Evolutionary conservation across 1,140 invertebrate genomes (phyloP).

Genomic region (Gonioctena quinquepunctata): DNA sequence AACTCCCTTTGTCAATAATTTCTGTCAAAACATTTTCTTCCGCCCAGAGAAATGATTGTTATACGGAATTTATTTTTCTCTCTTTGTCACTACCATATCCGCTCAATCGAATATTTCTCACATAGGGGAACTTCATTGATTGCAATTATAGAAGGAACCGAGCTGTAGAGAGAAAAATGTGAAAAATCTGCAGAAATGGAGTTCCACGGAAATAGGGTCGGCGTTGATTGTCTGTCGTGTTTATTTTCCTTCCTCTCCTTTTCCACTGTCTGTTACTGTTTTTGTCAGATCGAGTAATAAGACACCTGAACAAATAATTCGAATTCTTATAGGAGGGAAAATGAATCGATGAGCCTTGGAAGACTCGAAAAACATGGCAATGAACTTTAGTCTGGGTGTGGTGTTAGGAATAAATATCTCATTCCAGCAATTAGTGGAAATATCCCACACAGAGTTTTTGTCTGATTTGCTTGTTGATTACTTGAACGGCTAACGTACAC

Average conservation of each 20-base stretch:
- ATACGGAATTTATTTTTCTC: background rate
- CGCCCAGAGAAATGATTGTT: background rate
- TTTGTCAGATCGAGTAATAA: conserved; percentile 15
- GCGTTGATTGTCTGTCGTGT: conserved; percentile 14
- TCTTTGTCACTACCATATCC: background rate
- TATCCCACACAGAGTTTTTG: too few species aligned
- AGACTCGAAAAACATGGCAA: too few species aligned
- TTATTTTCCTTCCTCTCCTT: conserved; percentile 2
- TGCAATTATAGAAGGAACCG: conserved; percentile 3
- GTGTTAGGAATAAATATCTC: too few species aligned
- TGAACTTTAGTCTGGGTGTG: too few species aligned
- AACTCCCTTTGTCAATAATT: too few species aligned
- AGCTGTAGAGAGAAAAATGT: background rate
- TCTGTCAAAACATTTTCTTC: background rate
- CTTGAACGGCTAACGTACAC: too few species aligned
- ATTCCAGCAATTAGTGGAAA: too few species aligned
- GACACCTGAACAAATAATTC: conserved; percentile 14
- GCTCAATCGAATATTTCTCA: background rate
- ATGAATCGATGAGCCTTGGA: background rate
- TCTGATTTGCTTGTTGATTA: too few species aligned
- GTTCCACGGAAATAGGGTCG: conserved; percentile 8
- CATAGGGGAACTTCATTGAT: conserved; percentile 10
- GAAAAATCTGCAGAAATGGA: conserved; percentile 3
- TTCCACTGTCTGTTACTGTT: conserved; percentile 15
- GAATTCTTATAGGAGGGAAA: conserved; percentile 12